A percentile compares a stretch with the other conserved stretches of the same genome.
phyloP scores from a whole-genome alignment of 2,113 vertebrate genomes.

The Oncorhynchus kisutch region DNA sequence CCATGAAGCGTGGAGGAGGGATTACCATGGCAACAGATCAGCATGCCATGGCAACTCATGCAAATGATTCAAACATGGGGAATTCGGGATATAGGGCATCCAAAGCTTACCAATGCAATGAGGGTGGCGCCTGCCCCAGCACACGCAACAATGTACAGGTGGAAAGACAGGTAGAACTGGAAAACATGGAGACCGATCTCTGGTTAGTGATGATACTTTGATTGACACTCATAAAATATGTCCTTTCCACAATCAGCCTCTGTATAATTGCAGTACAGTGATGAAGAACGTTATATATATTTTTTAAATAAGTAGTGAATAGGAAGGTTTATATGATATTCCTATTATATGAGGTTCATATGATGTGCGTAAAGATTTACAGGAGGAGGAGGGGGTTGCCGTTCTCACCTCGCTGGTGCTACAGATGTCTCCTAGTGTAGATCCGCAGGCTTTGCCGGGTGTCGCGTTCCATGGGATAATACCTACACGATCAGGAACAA shows the following conservation, averaged over 20 bases:
- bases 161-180: conserved; percentile 97
- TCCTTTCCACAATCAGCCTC: too few species aligned
- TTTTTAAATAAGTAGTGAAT: too few species aligned
- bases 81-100: neutral
- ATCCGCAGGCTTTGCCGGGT: conserved; percentile 92
- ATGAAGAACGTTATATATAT: too few species aligned
- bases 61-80: conserved; percentile 28
- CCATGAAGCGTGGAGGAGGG: conserved; percentile 42
- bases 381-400: neutral
- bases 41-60: conserved; percentile 57
- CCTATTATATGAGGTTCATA: too few species aligned
- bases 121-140: conserved; percentile 95
- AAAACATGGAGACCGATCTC: conserved; percentile 1
- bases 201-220: neutral
- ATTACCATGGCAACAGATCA: conserved; percentile 60
- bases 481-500: conserved; percentile 70
- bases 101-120: conserved; percentile 89
- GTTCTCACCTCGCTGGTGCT: conserved; percentile 88
- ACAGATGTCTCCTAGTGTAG: conserved; percentile 88
- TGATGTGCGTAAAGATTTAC: neutral
- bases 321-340: too few species aligned
- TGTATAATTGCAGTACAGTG: too few species aligned
- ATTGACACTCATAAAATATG: too few species aligned
- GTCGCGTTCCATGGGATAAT: conserved; percentile 92
- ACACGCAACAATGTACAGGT: conserved; percentile 96